Percentiles rank a stretch among this genome's conserved stretches.
Conservation (phyloP, 2,888 invertebrate species). For the Synanthedon tipuliformis region DNA sequence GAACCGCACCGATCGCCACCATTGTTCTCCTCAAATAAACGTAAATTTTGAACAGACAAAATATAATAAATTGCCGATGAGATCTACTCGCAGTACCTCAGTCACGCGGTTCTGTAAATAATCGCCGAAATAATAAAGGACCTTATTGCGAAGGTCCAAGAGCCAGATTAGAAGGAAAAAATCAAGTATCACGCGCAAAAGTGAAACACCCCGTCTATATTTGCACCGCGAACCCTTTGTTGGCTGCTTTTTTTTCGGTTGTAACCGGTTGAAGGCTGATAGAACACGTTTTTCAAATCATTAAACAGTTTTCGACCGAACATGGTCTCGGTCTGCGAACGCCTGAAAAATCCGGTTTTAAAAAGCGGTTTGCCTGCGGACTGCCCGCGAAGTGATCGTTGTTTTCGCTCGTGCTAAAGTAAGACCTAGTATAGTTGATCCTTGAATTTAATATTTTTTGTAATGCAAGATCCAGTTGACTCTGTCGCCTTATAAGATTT, state of each 20-base stretch:
- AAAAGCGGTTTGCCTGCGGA: conserved; percentile 29
- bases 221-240: conserved; percentile 64
- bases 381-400: conserved; percentile 38
- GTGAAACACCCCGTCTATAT: conserved; percentile 51
- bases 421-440: conserved; percentile 20
- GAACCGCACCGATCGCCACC: conserved; percentile 55
- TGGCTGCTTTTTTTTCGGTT: conserved; percentile 65
- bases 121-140: conserved; percentile 3
- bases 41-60: conserved; percentile 67
- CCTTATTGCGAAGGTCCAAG: conserved; percentile 15
- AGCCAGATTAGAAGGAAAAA: conserved; percentile 20
- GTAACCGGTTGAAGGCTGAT: conserved; percentile 68
- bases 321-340: conserved; percentile 39
- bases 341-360: conserved; percentile 20
- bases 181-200: conserved; percentile 15
- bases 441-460: conserved; percentile 1
- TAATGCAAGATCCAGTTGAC: background rate
- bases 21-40: conserved; percentile 65
- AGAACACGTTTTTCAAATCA: conserved; percentile 72
- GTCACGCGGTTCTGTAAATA: conserved; percentile 19
- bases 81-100: conserved; percentile 56
- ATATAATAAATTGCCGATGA: conserved; percentile 71
- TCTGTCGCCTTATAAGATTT: too few relatives aligned
- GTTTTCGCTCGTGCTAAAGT: conserved; percentile 39
- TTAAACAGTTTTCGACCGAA: conserved; percentile 65